phyloP scores from a whole-genome alignment of 2,888 invertebrate species.

The Idaea straminata region DNA sequence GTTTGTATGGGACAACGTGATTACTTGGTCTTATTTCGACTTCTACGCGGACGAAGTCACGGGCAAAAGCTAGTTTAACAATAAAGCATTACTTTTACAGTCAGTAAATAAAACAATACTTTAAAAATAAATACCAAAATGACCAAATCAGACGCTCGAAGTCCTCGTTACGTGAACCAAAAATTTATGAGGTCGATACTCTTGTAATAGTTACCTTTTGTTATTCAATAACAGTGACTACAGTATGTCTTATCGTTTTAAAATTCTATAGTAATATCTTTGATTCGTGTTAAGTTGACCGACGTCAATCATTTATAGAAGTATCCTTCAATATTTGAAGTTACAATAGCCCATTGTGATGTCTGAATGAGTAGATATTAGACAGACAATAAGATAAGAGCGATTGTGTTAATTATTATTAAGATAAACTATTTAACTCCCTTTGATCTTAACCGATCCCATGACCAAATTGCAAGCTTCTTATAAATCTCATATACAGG shows the following conservation, averaged over 20 bases:
- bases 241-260: conserved; percentile 19
- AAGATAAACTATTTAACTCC: neutral
- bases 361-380: neutral
- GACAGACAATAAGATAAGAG: neutral
- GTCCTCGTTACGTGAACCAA: conserved; percentile 4
- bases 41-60: too few relatives aligned
- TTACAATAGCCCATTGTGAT: neutral
- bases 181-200: conserved; percentile 19
- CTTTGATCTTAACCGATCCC: neutral
- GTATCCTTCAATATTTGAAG: neutral
- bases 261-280: conserved; percentile 16
- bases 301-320: conserved; percentile 7
- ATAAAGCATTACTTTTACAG: too few relatives aligned
- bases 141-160: neutral
- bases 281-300: conserved; percentile 13
- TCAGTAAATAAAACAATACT: too few relatives aligned
- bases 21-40: too few relatives aligned
- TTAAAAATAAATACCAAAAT: neutral
- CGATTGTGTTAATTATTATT: neutral
- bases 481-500: conserved; percentile 21
- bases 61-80: too few relatives aligned
- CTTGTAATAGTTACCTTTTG: conserved; percentile 16
- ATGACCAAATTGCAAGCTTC: conserved; percentile 6
- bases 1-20: too few relatives aligned
- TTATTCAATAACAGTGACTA: conserved; percentile 16